Evolutionary conservation across 2,888 invertebrate species (phyloP).

Genomic region (Laothoe populi): DNA sequence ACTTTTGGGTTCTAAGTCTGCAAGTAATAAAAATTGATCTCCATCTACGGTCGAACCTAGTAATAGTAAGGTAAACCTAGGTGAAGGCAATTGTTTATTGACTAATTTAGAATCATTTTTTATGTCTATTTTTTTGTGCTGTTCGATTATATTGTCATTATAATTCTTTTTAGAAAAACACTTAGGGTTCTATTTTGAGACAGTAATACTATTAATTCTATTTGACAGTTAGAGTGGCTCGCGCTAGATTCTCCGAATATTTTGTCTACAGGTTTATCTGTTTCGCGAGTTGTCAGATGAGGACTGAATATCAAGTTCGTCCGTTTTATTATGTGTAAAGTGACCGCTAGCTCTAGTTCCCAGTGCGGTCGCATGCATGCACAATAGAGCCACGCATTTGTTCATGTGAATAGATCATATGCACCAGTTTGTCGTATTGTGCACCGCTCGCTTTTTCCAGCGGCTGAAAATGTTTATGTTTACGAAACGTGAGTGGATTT

Average conservation of each 20-base stretch:
- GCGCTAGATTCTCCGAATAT: neutral
- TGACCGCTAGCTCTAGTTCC: slow-evolving; percentile 41
- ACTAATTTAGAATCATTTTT: too few species aligned
- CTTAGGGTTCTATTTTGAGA: neutral
- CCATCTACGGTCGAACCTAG: too few species aligned
- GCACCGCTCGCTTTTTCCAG: slow-evolving; percentile 4
- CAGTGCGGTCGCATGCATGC: slow-evolving; percentile 33
- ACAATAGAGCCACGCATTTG: slow-evolving; percentile 25
- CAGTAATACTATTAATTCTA: neutral
- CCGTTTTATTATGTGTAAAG: slow-evolving; percentile 38
- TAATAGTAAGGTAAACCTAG: too few species aligned
- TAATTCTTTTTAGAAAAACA: too few species aligned
- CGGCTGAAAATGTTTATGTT: slow-evolving; percentile 12
- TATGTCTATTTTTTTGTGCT: neutral
- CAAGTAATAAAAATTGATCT: too few species aligned
- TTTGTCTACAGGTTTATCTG: neutral
- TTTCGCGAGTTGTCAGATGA: slow-evolving; percentile 35
- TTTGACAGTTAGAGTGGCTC: slow-evolving; percentile 5
- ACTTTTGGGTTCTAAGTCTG: too few species aligned
- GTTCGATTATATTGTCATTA: neutral
- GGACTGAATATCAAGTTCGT: slow-evolving; percentile 40
- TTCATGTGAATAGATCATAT: slow-evolving; percentile 22
- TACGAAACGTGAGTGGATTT: slow-evolving; percentile 8
- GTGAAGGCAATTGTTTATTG: too few species aligned
- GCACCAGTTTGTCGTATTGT: slow-evolving; percentile 21